A percentile compares a stretch with the other conserved stretches of the same genome.
These are phyloP conservation scores for Amphimedon queenslandica DNA, from an alignment of 37 sponge, comb jelly and placozoan genomes.

Conservation along the genomic window DNA sequence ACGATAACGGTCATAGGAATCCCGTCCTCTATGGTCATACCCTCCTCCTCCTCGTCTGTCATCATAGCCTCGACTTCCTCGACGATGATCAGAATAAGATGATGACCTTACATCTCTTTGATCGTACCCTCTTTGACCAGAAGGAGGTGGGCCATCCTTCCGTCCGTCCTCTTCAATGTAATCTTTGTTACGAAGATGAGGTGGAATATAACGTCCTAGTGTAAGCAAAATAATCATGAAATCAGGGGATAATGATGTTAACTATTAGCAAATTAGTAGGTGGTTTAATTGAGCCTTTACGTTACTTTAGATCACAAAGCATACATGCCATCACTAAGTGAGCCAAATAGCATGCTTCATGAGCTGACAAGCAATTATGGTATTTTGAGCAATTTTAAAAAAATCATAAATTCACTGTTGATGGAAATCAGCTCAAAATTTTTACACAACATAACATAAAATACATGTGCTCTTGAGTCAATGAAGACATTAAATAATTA, in stretches of 20 bases:
- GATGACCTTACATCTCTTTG: not conserved
- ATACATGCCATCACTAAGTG: conserved; percentile 1
- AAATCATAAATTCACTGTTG: no score
- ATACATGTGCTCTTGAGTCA: no score
- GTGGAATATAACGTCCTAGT: conserved; percentile 54
- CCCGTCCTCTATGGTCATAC: not conserved
- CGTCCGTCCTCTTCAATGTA: conserved; percentile 4
- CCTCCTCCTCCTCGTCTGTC: conserved; percentile 4
- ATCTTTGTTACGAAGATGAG: conserved; percentile 38
- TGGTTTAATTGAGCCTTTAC: not conserved
- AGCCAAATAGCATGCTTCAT: no score
- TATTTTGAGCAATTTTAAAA: no score
- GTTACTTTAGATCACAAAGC: no score
- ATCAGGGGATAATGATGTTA: not conserved
- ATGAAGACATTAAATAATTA: no score
- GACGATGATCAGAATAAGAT: not conserved
- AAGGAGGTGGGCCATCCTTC: not conserved
- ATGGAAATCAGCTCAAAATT: no score
- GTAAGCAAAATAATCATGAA: not conserved
- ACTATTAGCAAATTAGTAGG: not conserved
- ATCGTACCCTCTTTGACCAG: not conserved
- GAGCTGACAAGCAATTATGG: no score
- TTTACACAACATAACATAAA: no score
- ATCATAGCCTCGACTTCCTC: conserved; percentile 19
- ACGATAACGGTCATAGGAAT: not conserved